phyloP scores from a whole-genome alignment of 2,113 vertebrate species.

The Pandion haliaetus region DNA sequence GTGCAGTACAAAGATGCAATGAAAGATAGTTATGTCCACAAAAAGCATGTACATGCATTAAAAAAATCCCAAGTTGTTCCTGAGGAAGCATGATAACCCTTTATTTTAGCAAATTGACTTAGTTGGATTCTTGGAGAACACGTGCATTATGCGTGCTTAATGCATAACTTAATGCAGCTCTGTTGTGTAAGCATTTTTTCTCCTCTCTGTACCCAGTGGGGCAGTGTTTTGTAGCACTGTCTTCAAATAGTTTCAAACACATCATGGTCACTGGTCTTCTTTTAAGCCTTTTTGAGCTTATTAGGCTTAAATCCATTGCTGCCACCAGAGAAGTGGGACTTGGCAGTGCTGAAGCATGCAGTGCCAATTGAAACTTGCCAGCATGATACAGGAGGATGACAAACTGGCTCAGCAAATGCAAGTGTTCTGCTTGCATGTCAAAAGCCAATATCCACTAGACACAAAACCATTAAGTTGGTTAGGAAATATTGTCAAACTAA shows the following conservation, averaged over 20 bases:
- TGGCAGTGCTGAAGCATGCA: neutral
- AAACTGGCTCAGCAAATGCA: neutral
- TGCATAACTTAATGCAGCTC: neutral
- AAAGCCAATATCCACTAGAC: constrained; percentile 13
- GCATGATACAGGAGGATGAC: rapidly evolving
- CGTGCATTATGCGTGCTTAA: neutral
- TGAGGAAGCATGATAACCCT: neutral
- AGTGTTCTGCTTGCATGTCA: neutral
- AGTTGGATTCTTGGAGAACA: neutral
- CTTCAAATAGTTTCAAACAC: neutral
- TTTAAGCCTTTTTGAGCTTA: neutral
- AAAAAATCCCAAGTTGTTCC: neutral
- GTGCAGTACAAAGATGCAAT: neutral
- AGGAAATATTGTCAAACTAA: constrained; percentile 17
- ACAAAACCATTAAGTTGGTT: neutral
- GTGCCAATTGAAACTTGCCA: neutral
- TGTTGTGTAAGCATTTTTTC: neutral
- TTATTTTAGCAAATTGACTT: neutral
- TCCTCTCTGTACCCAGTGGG: neutral
- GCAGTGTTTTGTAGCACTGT: neutral
- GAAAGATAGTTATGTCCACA: neutral
- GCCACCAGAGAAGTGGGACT: neutral
- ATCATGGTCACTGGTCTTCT: neutral
- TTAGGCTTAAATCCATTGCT: neutral
- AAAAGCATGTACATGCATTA: neutral